Conservation (phyloP, 2,888 invertebrate genomes). For the Liopterus haemorrhoidalis region DNA sequence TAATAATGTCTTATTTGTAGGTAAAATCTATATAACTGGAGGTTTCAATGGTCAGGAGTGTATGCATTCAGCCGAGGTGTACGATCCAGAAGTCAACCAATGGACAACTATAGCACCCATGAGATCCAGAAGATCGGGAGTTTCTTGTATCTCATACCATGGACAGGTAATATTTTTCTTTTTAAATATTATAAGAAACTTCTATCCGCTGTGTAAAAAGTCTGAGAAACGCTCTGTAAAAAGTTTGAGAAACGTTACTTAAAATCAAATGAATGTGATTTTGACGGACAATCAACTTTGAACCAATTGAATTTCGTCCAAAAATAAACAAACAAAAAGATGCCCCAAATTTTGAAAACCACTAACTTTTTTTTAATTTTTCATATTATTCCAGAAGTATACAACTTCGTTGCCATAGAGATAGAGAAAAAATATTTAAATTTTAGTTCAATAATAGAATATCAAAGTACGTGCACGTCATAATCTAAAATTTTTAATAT, state of each 20-base stretch:
- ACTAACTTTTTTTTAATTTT: too few relatives aligned
- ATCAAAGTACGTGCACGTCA: too few relatives aligned
- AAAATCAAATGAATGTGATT: too few relatives aligned
- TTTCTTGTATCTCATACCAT: conserved; percentile 82
- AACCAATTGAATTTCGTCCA: too few relatives aligned
- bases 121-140: conserved; percentile 84
- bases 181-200: conserved; percentile 3
- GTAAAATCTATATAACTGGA: conserved; percentile 74
- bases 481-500: too few relatives aligned
- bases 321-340: too few relatives aligned
- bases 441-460: too few relatives aligned
- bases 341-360: too few relatives aligned
- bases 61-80: conserved; percentile 77
- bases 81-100: conserved; percentile 70
- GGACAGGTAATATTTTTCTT: conserved; percentile 50
- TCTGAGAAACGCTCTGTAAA: neutral
- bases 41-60: conserved; percentile 91
- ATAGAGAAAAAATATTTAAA: too few relatives aligned
- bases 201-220: conserved; percentile 9
- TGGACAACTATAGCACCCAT: conserved; percentile 78
- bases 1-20: conserved; percentile 42
- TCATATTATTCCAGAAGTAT: too few relatives aligned
- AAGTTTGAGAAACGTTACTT: neutral
- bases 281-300: too few relatives aligned
- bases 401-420: too few relatives aligned